Conservation (phyloP, 2,113 vertebrate genomes). For the Greenwoodochromis staneri region DNA sequence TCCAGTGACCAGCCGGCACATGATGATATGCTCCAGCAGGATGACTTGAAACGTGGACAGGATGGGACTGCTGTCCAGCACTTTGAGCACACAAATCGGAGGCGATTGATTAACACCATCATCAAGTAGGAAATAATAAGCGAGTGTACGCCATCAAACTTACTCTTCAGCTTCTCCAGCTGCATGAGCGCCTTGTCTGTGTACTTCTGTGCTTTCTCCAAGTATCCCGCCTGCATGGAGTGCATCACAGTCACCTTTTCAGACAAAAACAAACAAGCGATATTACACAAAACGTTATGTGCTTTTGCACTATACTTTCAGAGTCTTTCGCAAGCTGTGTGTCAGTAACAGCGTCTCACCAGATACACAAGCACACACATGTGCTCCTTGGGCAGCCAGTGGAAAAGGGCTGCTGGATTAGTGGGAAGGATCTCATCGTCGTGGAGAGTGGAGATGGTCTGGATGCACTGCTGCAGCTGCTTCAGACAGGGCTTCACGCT, state of each 20-base stretch:
- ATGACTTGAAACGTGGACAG: constrained; percentile 93
- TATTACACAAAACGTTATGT: not conserved
- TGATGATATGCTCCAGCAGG: constrained; percentile 89
- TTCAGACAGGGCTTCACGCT: constrained; percentile 91
- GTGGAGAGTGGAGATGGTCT: constrained; percentile 90
- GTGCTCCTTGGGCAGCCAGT: constrained; percentile 92
- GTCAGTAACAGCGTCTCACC: constrained; percentile 61
- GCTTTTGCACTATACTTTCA: not conserved
- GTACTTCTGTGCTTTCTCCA: constrained; percentile 93
- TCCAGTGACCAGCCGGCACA: constrained; percentile 89
- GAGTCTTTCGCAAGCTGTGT: not conserved
- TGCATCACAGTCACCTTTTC: constrained; percentile 89
- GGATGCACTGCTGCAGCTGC: constrained; percentile 92
- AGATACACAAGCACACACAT: constrained; percentile 95
- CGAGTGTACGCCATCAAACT: constrained; percentile 14
- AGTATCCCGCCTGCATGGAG: constrained; percentile 89
- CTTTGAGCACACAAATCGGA: constrained; percentile 49
- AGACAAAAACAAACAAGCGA: not conserved
- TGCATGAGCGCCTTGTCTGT: constrained; percentile 94
- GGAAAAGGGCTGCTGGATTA: constrained; percentile 89
- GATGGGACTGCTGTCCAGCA: constrained; percentile 89
- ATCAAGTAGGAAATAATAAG: not conserved
- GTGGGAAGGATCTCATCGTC: constrained; percentile 89
- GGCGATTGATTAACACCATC: not conserved
- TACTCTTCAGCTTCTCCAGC: constrained; percentile 91